These are phyloP conservation scores for Nephrotoma guestfalica DNA, from an alignment of 2,888 invertebrate species.

Conservation along the genomic window DNA sequence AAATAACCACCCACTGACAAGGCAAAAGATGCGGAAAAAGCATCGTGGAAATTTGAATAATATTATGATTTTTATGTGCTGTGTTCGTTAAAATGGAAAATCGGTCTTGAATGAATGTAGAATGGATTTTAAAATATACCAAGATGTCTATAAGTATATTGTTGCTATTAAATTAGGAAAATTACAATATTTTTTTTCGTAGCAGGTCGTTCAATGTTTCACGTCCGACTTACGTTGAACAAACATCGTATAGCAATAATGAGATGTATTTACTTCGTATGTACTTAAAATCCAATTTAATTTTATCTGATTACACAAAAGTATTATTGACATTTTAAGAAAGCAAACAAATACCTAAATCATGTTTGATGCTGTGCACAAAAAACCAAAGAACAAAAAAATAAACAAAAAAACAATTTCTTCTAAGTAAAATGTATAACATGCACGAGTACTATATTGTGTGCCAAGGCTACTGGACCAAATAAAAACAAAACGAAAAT, in stretches of 20 bases:
- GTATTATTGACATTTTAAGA: neutral
- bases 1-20: neutral
- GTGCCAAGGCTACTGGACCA: neutral
- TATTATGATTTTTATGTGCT: neutral
- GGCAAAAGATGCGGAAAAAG: neutral
- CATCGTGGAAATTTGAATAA: neutral
- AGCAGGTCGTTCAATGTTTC: neutral
- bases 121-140: neutral
- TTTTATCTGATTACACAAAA: neutral
- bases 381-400: neutral
- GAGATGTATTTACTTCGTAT: neutral
- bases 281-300: neutral
- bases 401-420: neutral
- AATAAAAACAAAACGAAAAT: neutral
- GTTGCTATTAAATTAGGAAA: neutral
- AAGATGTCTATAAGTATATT: neutral
- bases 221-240: too few relatives aligned
- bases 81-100: neutral
- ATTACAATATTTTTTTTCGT: neutral
- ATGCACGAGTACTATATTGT: neutral
- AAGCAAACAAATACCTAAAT: neutral
- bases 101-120: neutral
- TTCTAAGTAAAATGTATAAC: neutral
- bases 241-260: neutral
- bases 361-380: neutral